Evolutionary conservation across 2,113 vertebrate genomes (phyloP), one percentile per base, ranked within the genome.

Genomic region (Lasiurus cinereus): DNA sequence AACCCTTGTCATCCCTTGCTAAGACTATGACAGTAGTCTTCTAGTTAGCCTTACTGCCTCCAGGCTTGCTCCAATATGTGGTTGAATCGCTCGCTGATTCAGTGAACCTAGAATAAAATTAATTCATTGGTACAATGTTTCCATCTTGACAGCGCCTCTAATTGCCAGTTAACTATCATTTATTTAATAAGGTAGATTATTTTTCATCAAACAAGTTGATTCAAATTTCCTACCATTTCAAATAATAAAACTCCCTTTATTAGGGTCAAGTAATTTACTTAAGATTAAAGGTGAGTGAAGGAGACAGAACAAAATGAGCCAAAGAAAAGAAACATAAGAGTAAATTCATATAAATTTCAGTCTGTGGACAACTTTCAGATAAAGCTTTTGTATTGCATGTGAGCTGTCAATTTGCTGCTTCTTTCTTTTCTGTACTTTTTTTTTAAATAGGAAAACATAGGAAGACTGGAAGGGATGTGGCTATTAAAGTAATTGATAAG

Each of bases 401-500:
- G 52, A 97, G 39, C 31, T 79, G 3, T 90, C 91, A 12, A 2
- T 93, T 97, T 92, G 31, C 59, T 88, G 31, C 66, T 88, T 56
- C 72, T 50, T 82, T 70, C 85, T 56, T 69, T 72, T 18, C 48
- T 84, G 56, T 59, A 59, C 46, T 52, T 97, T 76, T 97, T 96
- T 84, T 66, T 94, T 90, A 76, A 90, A 87, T 85, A 99, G 99
- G 99, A 94, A 99, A 99, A 96, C 99, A 99, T 43, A 99, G 99
- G 96, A 99, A 99, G 97, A 99, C 99, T 87, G 99, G 99, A 97
- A 99, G 99, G 97, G 99, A 99, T 97, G 99, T 99, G 96, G 99
- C 99, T 96, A 99, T 99, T 97, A 99, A 99, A 98, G 99, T 99
- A 72, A 99, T 99, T 85, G 99, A 99, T 98, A 99, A 99, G 98